Conservation (phyloP, 2,113 vertebrate species). For the Tautogolabrus adspersus region DNA sequence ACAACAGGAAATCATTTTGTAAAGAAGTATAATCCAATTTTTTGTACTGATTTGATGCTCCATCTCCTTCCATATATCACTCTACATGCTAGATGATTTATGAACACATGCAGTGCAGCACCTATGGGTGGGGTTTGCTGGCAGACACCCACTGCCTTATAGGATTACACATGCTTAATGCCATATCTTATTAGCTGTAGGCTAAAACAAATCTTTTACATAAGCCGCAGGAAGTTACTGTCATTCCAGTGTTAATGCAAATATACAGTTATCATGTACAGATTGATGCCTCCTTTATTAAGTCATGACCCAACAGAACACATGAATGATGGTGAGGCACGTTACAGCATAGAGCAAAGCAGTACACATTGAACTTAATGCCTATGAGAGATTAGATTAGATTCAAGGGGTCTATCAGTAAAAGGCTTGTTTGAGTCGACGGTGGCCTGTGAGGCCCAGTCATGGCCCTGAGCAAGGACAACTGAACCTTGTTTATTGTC, state of each 20-base stretch:
- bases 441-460: background rate
- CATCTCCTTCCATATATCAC: background rate
- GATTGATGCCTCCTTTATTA: background rate
- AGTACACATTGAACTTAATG: background rate
- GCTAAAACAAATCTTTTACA: background rate
- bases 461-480: slow-evolving; percentile 46
- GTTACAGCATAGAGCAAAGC: background rate
- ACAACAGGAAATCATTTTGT: background rate
- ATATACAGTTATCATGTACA: background rate
- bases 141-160: background rate
- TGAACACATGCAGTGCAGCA: slow-evolving; percentile 4
- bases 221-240: background rate
- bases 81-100: background rate
- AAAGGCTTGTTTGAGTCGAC: slow-evolving; percentile 4
- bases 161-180: slow-evolving; percentile 22
- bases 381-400: background rate
- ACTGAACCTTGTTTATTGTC: slow-evolving; percentile 28
- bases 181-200: background rate
- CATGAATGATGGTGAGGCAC: background rate
- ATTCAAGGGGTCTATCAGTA: background rate
- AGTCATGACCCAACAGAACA: background rate
- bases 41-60: background rate
- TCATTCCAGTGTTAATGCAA: background rate
- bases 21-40: background rate
- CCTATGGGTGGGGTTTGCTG: slow-evolving; percentile 6